A percentile compares a stretch with the other conserved stretches of the same genome.
phyloP scores from a whole-genome alignment of 2,888 invertebrate species.

The Hedychridium roseum region DNA sequence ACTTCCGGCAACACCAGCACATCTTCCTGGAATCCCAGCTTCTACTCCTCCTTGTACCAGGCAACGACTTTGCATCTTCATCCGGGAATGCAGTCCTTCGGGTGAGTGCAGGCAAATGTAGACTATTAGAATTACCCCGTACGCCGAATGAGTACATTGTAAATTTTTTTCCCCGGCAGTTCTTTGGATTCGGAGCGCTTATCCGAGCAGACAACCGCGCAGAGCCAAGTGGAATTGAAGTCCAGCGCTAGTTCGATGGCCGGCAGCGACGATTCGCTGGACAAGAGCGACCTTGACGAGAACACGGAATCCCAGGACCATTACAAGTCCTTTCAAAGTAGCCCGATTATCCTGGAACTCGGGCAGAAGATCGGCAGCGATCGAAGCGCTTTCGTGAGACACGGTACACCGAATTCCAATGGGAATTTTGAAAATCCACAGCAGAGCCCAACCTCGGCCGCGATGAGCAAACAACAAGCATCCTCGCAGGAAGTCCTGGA shows the following conservation, averaged over 20 bases:
- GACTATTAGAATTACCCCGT: background rate
- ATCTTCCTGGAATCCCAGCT: slow-evolving; percentile 58
- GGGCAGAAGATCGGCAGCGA: slow-evolving; percentile 54
- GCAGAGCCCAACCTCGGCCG: slow-evolving; percentile 34
- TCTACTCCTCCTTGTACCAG: slow-evolving; percentile 60
- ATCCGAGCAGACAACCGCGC: slow-evolving; percentile 48
- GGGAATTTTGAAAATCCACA: slow-evolving; percentile 33
- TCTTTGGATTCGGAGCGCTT: slow-evolving; percentile 53
- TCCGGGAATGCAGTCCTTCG: slow-evolving; percentile 56
- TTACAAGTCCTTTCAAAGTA: slow-evolving; percentile 52
- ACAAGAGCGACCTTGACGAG: slow-evolving; percentile 64
- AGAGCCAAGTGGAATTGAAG: slow-evolving; percentile 60
- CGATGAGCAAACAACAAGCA: slow-evolving; percentile 23
- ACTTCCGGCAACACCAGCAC: slow-evolving; percentile 44
- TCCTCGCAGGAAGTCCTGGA: slow-evolving; percentile 17
- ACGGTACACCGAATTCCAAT: slow-evolving; percentile 41
- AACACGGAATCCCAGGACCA: slow-evolving; percentile 53
- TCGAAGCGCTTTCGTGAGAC: slow-evolving; percentile 55
- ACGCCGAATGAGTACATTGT: too few species aligned
- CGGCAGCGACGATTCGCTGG: slow-evolving; percentile 70
- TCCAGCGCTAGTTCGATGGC: slow-evolving; percentile 67
- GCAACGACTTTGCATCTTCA: slow-evolving; percentile 56
- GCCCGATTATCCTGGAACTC: slow-evolving; percentile 52
- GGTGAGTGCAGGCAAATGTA: slow-evolving; percentile 37
- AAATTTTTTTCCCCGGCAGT: slow-evolving; percentile 32